Percentiles rank a stretch among this genome's conserved stretches.
These are phyloP conservation scores for Phytoseiulus persimilis DNA, from an alignment of 2,888 invertebrate genomes.

Conservation along the genomic window DNA sequence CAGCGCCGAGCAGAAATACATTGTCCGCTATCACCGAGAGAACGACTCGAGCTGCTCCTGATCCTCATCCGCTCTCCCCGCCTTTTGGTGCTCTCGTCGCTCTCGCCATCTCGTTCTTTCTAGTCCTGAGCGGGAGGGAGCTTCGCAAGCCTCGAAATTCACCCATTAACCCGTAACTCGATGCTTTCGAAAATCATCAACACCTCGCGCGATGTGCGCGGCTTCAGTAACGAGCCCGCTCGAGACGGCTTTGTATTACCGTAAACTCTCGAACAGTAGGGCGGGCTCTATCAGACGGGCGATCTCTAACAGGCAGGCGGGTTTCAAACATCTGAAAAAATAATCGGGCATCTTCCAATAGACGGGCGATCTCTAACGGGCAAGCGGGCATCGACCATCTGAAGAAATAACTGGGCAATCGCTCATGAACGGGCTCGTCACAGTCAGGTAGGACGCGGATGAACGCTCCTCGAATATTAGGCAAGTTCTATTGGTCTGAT, in stretches of 20 bases:
- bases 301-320: too few relatives aligned
- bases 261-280: too few relatives aligned
- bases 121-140: not conserved
- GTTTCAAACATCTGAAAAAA: too few relatives aligned
- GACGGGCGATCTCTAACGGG: too few relatives aligned
- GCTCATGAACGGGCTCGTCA: too few relatives aligned
- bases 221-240: not conserved
- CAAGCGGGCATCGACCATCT: too few relatives aligned
- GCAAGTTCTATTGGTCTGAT: too few relatives aligned
- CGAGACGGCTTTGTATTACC: not conserved
- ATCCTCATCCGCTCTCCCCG: not conserved
- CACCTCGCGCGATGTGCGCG: not conserved
- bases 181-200: not conserved
- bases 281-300: too few relatives aligned
- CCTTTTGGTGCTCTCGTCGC: not conserved
- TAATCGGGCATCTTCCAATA: too few relatives aligned
- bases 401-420: too few relatives aligned
- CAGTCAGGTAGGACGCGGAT: too few relatives aligned
- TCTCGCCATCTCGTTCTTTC: not conserved
- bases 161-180: not conserved
- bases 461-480: too few relatives aligned
- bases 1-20: constrained; percentile 24
- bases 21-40: not conserved
- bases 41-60: not conserved
- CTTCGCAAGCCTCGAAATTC: not conserved